These are phyloP conservation scores for Drosophila carrolli DNA, from an alignment of 1,140 invertebrate genomes.

Conservation along the genomic window DNA sequence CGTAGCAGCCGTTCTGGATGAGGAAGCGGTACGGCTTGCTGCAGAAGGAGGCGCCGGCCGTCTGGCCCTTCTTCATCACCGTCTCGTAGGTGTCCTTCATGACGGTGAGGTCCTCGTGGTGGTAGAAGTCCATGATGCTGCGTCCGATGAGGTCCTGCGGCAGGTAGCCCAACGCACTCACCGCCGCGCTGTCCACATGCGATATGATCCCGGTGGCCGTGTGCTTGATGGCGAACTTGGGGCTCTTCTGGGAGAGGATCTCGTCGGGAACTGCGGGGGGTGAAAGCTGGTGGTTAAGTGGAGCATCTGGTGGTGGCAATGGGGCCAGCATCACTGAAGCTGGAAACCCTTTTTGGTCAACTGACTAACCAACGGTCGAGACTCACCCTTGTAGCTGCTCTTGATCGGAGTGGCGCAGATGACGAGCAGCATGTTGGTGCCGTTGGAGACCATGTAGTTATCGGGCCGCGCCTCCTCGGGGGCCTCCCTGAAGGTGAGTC, in stretches of 20 bases:
- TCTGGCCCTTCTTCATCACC: conserved; percentile 87
- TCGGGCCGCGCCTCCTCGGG: conserved; percentile 84
- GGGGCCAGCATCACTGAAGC: no score
- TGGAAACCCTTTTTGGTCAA: no score
- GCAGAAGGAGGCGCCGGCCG: conserved; percentile 88
- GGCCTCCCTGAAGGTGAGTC: conserved; percentile 88
- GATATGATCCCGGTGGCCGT: conserved; percentile 90
- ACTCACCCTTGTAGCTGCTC: conserved; percentile 91
- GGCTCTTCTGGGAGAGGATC: conserved; percentile 85
- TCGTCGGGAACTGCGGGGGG: conserved; percentile 87
- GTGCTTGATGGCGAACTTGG: conserved; percentile 91
- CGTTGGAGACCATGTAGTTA: conserved; percentile 67
- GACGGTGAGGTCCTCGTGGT: conserved; percentile 92
- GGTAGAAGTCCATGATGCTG: conserved; percentile 94
- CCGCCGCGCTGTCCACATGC: conserved; percentile 91
- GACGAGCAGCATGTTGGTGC: conserved; percentile 87
- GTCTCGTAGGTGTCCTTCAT: conserved; percentile 93
- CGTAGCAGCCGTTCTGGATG: conserved; percentile 93
- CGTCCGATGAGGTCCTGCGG: conserved; percentile 94
- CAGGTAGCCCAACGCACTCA: conserved; percentile 93
- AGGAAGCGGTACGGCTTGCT: conserved; percentile 91
- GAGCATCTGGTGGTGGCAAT: no score
- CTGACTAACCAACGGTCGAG: no score
- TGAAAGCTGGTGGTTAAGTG: no score
- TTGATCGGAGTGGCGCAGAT: conserved; percentile 90